Percentiles rank a stretch among this genome's conserved stretches.
Evolutionary conservation across 64 coral and sea anemone genomes (phyloP).

Genomic region (Hydrozoanthus tunicans): DNA sequence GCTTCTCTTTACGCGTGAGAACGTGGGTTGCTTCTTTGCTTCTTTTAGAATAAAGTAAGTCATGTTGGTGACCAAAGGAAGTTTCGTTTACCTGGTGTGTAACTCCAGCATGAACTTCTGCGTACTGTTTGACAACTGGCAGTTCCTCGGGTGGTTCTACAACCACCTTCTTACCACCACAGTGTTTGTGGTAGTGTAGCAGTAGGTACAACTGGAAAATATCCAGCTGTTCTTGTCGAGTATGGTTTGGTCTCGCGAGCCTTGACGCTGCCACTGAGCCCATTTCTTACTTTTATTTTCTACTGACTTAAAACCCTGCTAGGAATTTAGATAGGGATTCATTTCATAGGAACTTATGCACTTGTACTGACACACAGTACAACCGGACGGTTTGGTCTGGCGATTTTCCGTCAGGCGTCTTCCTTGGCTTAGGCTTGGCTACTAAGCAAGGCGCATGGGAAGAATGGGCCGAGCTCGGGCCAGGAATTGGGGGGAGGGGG

Average conservation of each 20-base stretch:
- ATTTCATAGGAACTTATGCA: not conserved
- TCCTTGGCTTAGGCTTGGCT: no score
- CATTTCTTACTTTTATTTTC: not conserved
- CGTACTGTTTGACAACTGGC: slow-evolving; percentile 18
- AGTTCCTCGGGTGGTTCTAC: not conserved
- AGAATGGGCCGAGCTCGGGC: no score
- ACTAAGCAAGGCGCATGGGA: no score
- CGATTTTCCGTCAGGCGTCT: no score
- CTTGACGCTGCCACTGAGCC: slow-evolving; percentile 50
- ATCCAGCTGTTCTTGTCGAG: slow-evolving; percentile 47
- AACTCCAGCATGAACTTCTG: slow-evolving; percentile 24
- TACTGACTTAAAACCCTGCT: not conserved
- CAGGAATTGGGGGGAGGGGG: no score
- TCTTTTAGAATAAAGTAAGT: no score
- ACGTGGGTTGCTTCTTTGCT: no score
- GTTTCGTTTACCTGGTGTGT: slow-evolving; percentile 23
- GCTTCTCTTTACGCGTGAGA: no score
- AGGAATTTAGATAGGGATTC: not conserved
- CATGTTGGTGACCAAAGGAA: no score
- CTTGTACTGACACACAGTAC: no score
- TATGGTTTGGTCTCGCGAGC: slow-evolving; percentile 2
- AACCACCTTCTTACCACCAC: not conserved
- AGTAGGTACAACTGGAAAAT: slow-evolving; percentile 17
- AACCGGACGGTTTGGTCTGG: no score
- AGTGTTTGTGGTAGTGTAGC: slow-evolving; percentile 38